These are phyloP conservation scores for Ichneumoninae sp. DNA, from an alignment of 2,888 invertebrate genomes.

Conservation along the genomic window DNA sequence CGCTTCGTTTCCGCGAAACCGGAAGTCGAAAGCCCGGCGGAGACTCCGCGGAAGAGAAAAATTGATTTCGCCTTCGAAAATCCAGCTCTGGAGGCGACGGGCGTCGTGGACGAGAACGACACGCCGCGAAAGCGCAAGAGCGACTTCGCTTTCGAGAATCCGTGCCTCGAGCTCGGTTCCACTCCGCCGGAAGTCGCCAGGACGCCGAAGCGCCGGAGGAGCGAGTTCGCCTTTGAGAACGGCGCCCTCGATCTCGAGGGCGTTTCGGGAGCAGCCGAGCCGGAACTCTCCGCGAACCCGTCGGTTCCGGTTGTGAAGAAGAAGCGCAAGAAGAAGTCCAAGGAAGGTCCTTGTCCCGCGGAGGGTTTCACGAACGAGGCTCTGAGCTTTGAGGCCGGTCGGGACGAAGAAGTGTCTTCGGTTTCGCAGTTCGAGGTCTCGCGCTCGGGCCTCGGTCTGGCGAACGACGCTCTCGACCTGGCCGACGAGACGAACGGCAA, in stretches of 20 bases:
- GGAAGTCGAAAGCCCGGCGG: slow-evolving; percentile 28
- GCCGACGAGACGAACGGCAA: slow-evolving; percentile 77
- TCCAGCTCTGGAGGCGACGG: slow-evolving; percentile 55
- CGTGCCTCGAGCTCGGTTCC: slow-evolving; percentile 45
- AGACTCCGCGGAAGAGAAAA: slow-evolving; percentile 66
- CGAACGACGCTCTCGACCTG: slow-evolving; percentile 79
- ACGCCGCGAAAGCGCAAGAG: slow-evolving; percentile 72
- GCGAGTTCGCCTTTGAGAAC: slow-evolving; percentile 59
- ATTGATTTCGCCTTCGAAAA: slow-evolving; percentile 58
- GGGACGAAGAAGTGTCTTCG: slow-evolving; percentile 14
- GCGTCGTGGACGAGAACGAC: slow-evolving; percentile 46
- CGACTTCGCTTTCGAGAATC: slow-evolving; percentile 54
- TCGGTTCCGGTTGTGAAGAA: slow-evolving; percentile 40
- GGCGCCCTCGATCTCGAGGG: slow-evolving; percentile 61
- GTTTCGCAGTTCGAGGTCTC: slow-evolving; percentile 63
- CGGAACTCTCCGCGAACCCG: not conserved
- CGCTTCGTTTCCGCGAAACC: not conserved
- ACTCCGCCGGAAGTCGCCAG: slow-evolving; percentile 22
- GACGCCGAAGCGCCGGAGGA: slow-evolving; percentile 40
- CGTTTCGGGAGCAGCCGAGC: not conserved
- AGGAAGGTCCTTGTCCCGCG: not conserved
- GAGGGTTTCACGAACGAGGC: slow-evolving; percentile 67
- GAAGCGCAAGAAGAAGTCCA: slow-evolving; percentile 54
- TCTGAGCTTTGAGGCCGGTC: slow-evolving; percentile 50
- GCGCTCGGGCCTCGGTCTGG: slow-evolving; percentile 71